phyloP scores from a whole-genome alignment of 2,888 invertebrate species.

The Tyria jacobaeae region DNA sequence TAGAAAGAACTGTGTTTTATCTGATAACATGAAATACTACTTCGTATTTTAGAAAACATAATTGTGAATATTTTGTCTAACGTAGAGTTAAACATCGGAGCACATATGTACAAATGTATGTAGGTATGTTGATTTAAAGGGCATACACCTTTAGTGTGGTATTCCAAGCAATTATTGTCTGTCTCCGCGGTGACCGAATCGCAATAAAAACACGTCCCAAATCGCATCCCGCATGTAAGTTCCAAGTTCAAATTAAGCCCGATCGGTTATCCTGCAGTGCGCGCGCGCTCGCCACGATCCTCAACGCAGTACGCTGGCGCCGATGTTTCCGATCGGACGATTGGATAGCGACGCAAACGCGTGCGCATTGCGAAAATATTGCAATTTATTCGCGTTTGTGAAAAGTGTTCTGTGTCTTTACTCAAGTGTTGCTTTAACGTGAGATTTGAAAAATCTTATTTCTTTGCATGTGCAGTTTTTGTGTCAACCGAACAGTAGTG shows the following conservation, averaged over 20 bases:
- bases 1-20: conserved; percentile 5
- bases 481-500: conserved; percentile 46
- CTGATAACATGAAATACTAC: background rate
- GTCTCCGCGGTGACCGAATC: conserved; percentile 60
- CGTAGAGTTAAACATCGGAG: background rate
- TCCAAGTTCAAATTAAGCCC: conserved; percentile 77
- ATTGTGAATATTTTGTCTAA: too few relatives aligned
- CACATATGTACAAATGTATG: background rate
- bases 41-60: background rate
- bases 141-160: conserved; percentile 64
- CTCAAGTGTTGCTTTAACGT: conserved; percentile 48
- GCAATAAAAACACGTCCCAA: conserved; percentile 73
- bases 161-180: conserved; percentile 70
- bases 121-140: conserved; percentile 47
- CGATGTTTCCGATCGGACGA: conserved; percentile 77
- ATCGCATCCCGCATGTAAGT: conserved; percentile 70
- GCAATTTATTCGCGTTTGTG: conserved; percentile 51
- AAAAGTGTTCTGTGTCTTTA: conserved; percentile 48
- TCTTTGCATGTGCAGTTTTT: conserved; percentile 30
- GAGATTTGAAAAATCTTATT: conserved; percentile 21
- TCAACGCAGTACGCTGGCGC: conserved; percentile 71
- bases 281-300: conserved; percentile 36
- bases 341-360: conserved; percentile 61
- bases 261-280: conserved; percentile 56
- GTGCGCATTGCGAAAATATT: conserved; percentile 63